A percentile compares a stretch with the other conserved stretches of the same genome.
These are phyloP conservation scores for Ethmia dodecea DNA, from an alignment of 2,888 invertebrate species.

Conservation along the genomic window DNA sequence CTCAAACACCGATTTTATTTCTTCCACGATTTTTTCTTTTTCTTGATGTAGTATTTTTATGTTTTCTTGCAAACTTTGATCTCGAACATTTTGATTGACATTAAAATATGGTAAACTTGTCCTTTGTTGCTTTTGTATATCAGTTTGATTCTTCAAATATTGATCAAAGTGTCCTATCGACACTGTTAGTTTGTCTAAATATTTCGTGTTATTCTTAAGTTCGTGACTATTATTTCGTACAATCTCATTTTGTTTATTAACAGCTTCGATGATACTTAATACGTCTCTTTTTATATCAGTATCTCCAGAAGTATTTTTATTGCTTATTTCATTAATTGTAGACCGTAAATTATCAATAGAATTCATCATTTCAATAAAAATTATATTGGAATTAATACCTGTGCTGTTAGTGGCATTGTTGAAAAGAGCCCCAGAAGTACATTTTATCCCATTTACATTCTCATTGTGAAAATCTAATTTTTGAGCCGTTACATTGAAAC, in stretches of 20 bases:
- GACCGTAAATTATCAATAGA: neutral
- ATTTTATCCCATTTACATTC: conserved; percentile 30
- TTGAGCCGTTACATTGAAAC: conserved; percentile 18
- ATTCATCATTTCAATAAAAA: neutral
- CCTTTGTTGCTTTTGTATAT: neutral
- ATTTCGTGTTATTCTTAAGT: too few species aligned
- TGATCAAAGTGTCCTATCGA: neutral
- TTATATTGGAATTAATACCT: neutral
- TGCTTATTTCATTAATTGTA: neutral
- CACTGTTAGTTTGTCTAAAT: neutral
- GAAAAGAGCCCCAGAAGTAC: conserved; percentile 15
- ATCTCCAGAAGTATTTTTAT: neutral
- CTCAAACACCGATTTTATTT: neutral
- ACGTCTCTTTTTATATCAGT: too few species aligned
- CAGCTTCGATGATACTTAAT: too few species aligned
- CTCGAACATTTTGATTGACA: too few species aligned
- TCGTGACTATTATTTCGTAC: neutral
- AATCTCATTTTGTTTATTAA: neutral
- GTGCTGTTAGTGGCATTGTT: conserved; percentile 14
- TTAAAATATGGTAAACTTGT: neutral
- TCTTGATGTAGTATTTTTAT: neutral
- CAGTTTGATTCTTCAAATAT: neutral
- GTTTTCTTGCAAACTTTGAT: neutral
- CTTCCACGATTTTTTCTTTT: neutral
- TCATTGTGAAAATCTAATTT: conserved; percentile 22